These are phyloP conservation scores for Eupelmus urozonus DNA, from an alignment of 2,888 invertebrate species.

Conservation along the genomic window DNA sequence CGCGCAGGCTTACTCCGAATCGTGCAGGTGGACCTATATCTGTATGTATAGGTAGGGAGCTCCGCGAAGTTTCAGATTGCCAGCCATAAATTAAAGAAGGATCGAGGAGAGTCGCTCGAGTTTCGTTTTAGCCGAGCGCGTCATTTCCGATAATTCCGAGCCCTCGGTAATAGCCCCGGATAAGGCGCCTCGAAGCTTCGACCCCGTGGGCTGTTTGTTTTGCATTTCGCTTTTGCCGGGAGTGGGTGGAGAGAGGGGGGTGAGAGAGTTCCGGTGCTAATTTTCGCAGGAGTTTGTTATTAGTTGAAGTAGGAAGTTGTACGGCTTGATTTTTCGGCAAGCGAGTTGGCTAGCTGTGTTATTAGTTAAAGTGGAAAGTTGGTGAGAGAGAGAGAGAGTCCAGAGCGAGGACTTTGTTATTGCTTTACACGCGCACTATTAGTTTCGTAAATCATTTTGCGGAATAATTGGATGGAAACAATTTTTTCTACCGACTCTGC, in stretches of 20 bases:
- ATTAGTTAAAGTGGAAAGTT: conserved; percentile 56
- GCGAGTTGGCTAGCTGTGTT: background rate
- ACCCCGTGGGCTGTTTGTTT: conserved; percentile 11
- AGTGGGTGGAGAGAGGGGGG: background rate
- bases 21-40: background rate
- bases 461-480: too few species aligned
- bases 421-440: conserved; percentile 5
- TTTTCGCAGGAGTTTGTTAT: conserved; percentile 48
- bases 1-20: background rate
- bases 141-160: conserved; percentile 52
- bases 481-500: too few species aligned
- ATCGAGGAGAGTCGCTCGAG: conserved; percentile 21
- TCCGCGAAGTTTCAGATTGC: conserved; percentile 49
- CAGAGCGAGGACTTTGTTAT: conserved; percentile 24
- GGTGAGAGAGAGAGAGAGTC: background rate
- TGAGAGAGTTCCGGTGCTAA: conserved; percentile 14
- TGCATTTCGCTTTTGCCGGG: conserved; percentile 23
- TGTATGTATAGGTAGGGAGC: background rate
- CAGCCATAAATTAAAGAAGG: conserved; percentile 52
- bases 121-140: conserved; percentile 8
- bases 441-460: conserved; percentile 3
- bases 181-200: background rate
- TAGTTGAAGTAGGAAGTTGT: conserved; percentile 48
- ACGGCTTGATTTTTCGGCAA: conserved; percentile 27
- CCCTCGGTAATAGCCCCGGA: too few species aligned